phyloP scores from a whole-genome alignment of 2,113 vertebrate genomes.

The Stictonetta naevosa region DNA sequence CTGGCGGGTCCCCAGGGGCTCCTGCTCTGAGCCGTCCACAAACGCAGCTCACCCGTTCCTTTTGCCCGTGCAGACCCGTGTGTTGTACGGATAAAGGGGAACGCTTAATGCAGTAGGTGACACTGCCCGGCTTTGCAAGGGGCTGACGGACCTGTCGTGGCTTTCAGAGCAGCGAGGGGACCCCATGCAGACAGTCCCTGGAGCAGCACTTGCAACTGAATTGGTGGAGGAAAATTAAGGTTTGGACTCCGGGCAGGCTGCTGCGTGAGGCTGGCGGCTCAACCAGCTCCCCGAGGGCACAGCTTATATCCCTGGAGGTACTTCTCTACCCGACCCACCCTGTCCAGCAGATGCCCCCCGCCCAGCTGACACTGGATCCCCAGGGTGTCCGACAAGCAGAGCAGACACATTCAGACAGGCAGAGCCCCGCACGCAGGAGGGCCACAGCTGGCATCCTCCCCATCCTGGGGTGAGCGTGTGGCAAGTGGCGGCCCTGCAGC shows the following conservation, averaged over 20 bases:
- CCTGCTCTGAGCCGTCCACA: not conserved
- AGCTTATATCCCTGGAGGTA: not conserved
- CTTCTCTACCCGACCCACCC: not conserved
- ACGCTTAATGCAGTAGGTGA: not conserved
- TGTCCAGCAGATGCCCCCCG: not conserved
- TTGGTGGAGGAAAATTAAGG: not conserved
- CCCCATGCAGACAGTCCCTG: not conserved
- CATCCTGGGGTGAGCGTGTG: not conserved
- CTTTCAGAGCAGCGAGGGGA: not conserved
- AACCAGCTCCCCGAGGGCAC: not conserved
- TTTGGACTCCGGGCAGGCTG: not conserved
- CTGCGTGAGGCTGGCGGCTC: not conserved
- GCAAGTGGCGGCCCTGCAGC: not conserved
- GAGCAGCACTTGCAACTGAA: not conserved
- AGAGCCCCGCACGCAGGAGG: not conserved
- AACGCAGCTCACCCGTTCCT: not conserved
- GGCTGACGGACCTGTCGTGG: not conserved
- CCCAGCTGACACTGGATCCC: not conserved
- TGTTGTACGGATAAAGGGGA: not conserved
- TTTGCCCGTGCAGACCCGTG: not conserved
- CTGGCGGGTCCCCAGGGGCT: not conserved
- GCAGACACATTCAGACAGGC: not conserved
- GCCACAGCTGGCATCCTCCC: not conserved
- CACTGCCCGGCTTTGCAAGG: not conserved
- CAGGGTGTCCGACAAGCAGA: not conserved